Conservation (phyloP, 2,113 vertebrate species). For the Hemichromis elongatus region DNA sequence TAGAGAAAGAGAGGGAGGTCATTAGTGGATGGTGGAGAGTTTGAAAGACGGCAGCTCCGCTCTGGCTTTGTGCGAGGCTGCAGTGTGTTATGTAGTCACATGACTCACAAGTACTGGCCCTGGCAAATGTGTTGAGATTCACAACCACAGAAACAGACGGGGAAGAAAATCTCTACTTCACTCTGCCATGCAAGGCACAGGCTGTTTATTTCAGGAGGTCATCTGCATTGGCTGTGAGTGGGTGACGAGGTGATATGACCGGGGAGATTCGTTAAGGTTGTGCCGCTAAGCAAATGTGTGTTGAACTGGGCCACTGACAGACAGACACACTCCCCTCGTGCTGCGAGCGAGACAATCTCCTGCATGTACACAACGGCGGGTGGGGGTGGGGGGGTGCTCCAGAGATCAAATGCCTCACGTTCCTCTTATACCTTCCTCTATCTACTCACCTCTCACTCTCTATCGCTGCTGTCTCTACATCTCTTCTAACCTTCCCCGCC, state of each 20-base stretch:
- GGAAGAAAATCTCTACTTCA: not conserved
- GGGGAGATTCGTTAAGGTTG: constrained; percentile 81
- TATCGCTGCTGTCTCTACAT: constrained; percentile 20
- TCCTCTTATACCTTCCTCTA: constrained; percentile 25
- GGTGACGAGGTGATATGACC: constrained; percentile 61
- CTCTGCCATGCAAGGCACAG: not conserved
- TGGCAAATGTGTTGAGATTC: not conserved
- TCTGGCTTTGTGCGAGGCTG: constrained; percentile 21
- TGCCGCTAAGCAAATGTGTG: constrained; percentile 84
- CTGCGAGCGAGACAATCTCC: constrained; percentile 78
- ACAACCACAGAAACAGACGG: not conserved
- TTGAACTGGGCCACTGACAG: constrained; percentile 81
- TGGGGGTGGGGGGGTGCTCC: not conserved
- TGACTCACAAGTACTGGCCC: no score
- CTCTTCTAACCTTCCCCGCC: not conserved
- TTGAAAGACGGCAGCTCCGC: constrained; percentile 1
- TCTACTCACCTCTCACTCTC: constrained; percentile 43
- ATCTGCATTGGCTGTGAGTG: constrained; percentile 49
- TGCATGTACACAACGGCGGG: constrained; percentile 60
- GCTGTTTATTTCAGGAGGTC: constrained; percentile 76
- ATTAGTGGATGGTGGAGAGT: constrained; percentile 56
- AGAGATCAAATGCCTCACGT: constrained; percentile 29
- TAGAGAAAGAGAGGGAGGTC: constrained; percentile 47
- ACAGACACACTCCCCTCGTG: constrained; percentile 73
- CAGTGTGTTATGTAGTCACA: not conserved